A percentile compares a stretch with the other conserved stretches of the same genome.
Evolutionary conservation across 2,797 vertebrate genomes (phyloP).

Genomic region (Remorina albescens): DNA sequence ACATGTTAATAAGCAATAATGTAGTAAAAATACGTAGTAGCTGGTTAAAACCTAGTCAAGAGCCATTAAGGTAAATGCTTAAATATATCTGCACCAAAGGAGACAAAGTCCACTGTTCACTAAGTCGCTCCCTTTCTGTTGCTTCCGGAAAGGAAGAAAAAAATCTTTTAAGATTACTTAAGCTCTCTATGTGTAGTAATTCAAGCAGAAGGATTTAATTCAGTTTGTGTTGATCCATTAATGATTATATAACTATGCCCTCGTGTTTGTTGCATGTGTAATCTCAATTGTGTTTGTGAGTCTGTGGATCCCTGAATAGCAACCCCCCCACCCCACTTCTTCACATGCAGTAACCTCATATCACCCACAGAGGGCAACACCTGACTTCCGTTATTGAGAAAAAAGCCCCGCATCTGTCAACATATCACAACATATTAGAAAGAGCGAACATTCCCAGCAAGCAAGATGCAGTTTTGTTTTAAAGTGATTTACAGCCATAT

Average conservation of each 20-base stretch:
- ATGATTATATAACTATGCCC: neutral
- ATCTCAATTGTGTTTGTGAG: neutral
- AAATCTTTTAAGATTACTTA: neutral
- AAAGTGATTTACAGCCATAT: conserved; percentile 11
- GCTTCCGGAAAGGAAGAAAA: conserved; percentile 17
- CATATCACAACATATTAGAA: conserved; percentile 25
- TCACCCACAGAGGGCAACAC: conserved; percentile 65
- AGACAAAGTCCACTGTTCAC: conserved; percentile 22
- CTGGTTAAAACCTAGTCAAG: neutral
- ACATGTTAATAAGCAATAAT: neutral
- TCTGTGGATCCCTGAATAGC: neutral
- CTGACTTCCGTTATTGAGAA: conserved; percentile 18
- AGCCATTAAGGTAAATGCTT: conserved; percentile 9
- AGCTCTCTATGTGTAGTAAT: neutral
- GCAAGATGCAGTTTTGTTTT: conserved; percentile 24
- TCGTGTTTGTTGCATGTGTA: neutral
- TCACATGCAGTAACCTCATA: conserved; percentile 32
- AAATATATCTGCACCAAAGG: conserved; percentile 34
- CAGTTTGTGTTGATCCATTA: neutral
- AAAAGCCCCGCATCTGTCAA: conserved; percentile 3
- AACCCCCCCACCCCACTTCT: neutral
- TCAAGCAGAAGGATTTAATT: neutral
- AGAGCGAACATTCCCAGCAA: conserved; percentile 37
- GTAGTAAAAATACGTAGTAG: neutral
- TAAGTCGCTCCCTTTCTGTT: conserved; percentile 27